These are phyloP conservation scores for Nettapus auritus DNA, from an alignment of 2,113 vertebrate species.

Conservation along the genomic window DNA sequence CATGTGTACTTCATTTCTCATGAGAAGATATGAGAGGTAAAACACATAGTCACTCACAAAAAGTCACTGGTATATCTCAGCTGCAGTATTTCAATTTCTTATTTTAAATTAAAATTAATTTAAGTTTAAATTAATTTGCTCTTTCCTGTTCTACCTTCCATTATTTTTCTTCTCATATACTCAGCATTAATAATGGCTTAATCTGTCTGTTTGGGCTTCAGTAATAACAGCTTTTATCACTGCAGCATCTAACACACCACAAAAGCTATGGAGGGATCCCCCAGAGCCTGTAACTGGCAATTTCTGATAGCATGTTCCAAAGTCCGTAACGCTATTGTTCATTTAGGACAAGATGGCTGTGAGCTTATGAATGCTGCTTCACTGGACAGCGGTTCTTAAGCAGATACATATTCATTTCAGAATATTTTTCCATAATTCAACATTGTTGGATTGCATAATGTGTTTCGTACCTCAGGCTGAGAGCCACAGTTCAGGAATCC, in stretches of 20 bases:
- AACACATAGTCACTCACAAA: background rate
- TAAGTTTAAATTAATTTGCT: constrained; percentile 18
- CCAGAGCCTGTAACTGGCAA: background rate
- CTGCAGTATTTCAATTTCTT: constrained; percentile 1
- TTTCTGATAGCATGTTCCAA: background rate
- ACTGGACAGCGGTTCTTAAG: background rate
- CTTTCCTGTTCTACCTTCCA: background rate
- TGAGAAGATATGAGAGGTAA: background rate
- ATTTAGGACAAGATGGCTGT: background rate
- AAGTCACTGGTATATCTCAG: background rate
- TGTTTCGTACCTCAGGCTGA: background rate
- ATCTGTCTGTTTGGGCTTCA: background rate
- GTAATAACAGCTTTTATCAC: background rate
- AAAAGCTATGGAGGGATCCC: background rate
- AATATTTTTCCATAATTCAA: background rate
- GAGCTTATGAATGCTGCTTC: background rate
- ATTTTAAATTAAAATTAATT: constrained; percentile 20
- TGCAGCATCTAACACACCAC: background rate
- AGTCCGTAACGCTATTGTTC: background rate
- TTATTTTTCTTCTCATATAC: background rate
- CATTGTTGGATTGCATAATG: background rate
- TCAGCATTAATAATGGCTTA: background rate
- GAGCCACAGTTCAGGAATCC: background rate
- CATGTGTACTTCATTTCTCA: background rate
- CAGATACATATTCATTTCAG: background rate